phyloP scores from a whole-genome alignment of 2,113 vertebrate genomes.

The Dasyornis broadbenti region DNA sequence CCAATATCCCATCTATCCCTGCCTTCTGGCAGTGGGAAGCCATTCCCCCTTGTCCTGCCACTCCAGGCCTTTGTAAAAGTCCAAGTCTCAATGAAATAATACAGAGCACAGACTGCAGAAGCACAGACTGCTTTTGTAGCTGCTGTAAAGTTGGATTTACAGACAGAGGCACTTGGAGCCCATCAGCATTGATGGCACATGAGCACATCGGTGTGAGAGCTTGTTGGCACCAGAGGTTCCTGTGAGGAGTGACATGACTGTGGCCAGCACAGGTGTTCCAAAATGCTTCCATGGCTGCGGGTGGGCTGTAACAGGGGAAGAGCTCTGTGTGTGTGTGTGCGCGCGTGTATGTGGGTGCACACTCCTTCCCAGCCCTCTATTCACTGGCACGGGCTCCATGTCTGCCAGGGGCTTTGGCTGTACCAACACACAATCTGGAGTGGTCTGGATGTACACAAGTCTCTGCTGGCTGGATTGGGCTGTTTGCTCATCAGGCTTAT shows the following conservation, averaged over 20 bases:
- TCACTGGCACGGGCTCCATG: rapidly evolving
- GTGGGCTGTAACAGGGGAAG: neutral
- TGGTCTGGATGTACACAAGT: rapidly evolving
- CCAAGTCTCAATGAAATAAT: neutral
- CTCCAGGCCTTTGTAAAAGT: neutral
- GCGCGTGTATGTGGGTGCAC: neutral
- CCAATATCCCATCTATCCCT: rapidly evolving
- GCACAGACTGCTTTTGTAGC: neutral
- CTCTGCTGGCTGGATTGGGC: neutral
- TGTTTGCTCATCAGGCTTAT: neutral
- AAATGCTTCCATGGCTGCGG: neutral
- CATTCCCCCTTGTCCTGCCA: neutral
- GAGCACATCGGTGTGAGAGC: neutral
- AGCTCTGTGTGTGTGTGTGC: too few species aligned
- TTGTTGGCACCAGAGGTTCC: neutral
- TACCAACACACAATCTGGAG: rapidly evolving
- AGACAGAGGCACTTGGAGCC: neutral
- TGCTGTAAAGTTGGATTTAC: neutral
- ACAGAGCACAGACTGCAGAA: neutral
- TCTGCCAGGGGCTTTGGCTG: neutral
- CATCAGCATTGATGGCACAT: neutral
- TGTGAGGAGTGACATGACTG: rapidly evolving
- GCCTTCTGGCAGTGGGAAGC: neutral
- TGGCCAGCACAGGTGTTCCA: neutral
- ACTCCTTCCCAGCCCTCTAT: neutral